A percentile compares a stretch with the other conserved stretches of the same genome.
Evolutionary conservation across 2,113 vertebrate genomes (phyloP).

Genomic region (Octodon degus): DNA sequence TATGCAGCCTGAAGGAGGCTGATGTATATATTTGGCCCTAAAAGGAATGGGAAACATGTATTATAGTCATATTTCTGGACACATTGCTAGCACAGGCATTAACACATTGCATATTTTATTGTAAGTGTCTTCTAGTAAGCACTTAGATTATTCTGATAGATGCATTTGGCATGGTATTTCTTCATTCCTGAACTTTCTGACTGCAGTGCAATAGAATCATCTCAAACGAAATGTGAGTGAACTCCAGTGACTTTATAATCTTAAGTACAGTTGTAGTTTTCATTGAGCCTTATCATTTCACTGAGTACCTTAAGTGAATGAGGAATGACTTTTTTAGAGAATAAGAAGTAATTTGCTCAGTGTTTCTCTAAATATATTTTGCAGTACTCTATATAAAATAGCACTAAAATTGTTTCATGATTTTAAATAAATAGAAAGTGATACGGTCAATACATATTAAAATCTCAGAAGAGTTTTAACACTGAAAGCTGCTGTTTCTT

Average conservation of each 20-base stretch:
- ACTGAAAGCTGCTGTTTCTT: background rate
- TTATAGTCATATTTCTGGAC: background rate
- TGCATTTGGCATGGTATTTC: background rate
- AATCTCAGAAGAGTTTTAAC: conserved; percentile 20
- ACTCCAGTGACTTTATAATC: background rate
- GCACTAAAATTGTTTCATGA: background rate
- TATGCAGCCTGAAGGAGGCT: background rate
- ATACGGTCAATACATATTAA: background rate
- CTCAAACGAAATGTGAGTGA: conserved; percentile 40
- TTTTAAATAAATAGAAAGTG: conserved; percentile 43
- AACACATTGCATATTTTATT: conserved; percentile 3
- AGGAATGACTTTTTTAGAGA: background rate
- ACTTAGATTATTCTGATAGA: conserved; percentile 11
- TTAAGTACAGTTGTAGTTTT: background rate
- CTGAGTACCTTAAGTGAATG: background rate
- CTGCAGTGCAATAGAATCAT: background rate
- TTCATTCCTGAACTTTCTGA: conserved; percentile 19
- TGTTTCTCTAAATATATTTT: background rate
- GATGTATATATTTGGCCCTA: background rate
- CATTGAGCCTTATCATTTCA: conserved; percentile 20
- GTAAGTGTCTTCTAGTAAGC: conserved; percentile 22
- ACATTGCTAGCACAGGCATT: background rate
- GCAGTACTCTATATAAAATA: background rate
- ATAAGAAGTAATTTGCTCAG: conserved; percentile 10
- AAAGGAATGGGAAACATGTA: background rate